A percentile compares a stretch with the other conserved stretches of the same genome.
Evolutionary conservation across 2,797 vertebrate genomes (phyloP).

Genomic region (Dryobates pubescens): DNA sequence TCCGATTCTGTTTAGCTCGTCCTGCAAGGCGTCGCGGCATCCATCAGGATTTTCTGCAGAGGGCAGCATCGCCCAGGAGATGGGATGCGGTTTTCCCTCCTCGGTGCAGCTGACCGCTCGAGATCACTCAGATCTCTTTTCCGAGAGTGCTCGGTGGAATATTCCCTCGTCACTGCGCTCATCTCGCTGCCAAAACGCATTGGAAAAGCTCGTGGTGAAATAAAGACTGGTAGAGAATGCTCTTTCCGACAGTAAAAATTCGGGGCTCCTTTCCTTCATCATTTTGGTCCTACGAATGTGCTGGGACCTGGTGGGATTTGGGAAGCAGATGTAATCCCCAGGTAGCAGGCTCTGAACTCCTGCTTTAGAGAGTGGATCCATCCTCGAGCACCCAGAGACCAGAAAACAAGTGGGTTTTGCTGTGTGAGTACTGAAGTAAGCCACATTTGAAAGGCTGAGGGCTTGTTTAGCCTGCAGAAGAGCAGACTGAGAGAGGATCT

Average conservation of each 20-base stretch:
- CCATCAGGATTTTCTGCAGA: not conserved
- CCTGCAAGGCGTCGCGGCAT: fast-evolving
- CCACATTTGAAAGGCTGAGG: no score
- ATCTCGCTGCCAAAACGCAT: not conserved
- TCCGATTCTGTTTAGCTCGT: not conserved
- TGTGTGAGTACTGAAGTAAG: no score
- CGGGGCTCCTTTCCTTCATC: not conserved
- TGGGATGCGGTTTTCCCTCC: fast-evolving
- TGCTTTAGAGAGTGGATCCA: fast-evolving
- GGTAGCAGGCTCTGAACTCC: not conserved
- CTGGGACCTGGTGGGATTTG: not conserved
- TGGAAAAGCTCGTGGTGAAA: not conserved
- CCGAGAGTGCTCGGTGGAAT: not conserved
- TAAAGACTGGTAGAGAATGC: not conserved
- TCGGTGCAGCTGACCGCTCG: not conserved
- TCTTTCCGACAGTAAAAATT: not conserved
- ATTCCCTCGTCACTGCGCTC: not conserved
- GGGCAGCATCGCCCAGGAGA: constrained; percentile 28
- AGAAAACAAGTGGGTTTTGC: fast-evolving
- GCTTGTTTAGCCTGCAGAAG: no score
- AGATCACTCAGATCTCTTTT: not conserved
- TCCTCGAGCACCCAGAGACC: not conserved
- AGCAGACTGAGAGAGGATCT: no score
- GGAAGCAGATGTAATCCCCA: not conserved
- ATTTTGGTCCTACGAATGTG: not conserved